Evolutionary conservation across 92 coral and sea anemone genomes (phyloP), one percentile per base, ranked within the genome.

Genomic region (Isaurus tuberculatus): DNA sequence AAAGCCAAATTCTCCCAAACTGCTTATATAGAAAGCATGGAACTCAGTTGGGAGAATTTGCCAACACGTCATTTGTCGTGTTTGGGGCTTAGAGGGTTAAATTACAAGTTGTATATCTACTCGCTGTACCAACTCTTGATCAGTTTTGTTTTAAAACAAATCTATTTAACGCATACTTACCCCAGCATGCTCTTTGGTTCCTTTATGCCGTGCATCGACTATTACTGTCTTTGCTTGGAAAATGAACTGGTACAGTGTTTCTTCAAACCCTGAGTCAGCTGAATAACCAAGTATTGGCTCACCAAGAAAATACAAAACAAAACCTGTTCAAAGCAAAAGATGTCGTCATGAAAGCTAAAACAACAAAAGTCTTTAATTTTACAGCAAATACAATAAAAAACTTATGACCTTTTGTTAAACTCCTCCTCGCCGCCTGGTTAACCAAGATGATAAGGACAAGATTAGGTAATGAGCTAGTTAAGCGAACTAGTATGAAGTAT

Each of bases 201-300:
- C 92, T 11, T 85, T 37, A 20, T 80, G 16, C 29, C 92, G 78
- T 33, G 90, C 92, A 65, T 89, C 92, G 0, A 89, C 80, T 27
- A 89, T 48, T 43, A 89, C 92, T 19, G 90, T 89, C 65, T 61
- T 70, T 33, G 92, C 92, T 70, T 89, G 90, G 79, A 86, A 89
- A 79, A 89, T 79, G 64, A 86, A 89, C 84, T 89, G 57, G 83
- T 80, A 89, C 40, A 89, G 48, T 44, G 80, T 80, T 63, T 89
- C 79, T 28, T 80, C 83, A 53, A 89, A 73, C 26, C 90, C 87
- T 19, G 92, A 89, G 68, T 89, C 92, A 7, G 88, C 92, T 10
- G 86, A 86, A 67, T 89, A 89, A 9, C 92, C 92, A 30, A 89
- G 87, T 36, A 89, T 80, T 29, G 92, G 90, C 65, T 89, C 44